These are phyloP conservation scores for Paradoxurus hermaphroditus DNA, from an alignment of 2,113 vertebrate genomes.

Conservation along the genomic window DNA sequence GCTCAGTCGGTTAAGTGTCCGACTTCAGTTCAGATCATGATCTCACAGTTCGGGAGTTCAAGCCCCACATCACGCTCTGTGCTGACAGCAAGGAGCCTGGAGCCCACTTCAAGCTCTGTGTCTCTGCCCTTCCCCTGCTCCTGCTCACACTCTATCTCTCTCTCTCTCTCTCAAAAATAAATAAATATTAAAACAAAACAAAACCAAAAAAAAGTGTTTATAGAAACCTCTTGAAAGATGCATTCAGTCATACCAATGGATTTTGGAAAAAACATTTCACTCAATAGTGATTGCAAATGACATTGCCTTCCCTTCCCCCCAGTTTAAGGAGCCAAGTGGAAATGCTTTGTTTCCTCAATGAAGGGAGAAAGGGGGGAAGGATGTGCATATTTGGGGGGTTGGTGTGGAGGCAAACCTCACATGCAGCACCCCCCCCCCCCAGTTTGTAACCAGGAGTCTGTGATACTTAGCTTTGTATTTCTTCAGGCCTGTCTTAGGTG, in stretches of 20 bases:
- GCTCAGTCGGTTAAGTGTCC: too few species aligned
- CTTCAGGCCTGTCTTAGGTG: background rate
- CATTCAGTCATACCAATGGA: background rate
- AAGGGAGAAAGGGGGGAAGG: background rate
- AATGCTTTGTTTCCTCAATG: background rate
- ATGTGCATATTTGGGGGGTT: background rate
- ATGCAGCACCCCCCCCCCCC: accelerated
- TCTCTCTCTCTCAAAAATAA: too few species aligned
- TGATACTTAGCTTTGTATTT: background rate
- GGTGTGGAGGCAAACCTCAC: background rate
- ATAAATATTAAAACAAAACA: too few species aligned
- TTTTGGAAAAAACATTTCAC: background rate
- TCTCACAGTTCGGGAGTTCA: too few species aligned
- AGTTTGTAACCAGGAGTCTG: background rate
- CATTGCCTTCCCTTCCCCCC: background rate
- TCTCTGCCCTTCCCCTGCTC: too few species aligned
- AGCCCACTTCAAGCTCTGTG: too few species aligned
- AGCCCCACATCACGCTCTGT: too few species aligned
- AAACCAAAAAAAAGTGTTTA: too few species aligned
- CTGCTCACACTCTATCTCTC: too few species aligned
- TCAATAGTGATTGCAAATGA: background rate
- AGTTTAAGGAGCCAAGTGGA: background rate
- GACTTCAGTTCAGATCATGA: too few species aligned
- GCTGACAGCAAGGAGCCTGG: too few species aligned
- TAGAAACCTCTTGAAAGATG: background rate